A percentile compares a stretch with the other conserved stretches of the same genome.
These are phyloP conservation scores for Amphiduros pacificus DNA, from an alignment of 2,888 invertebrate species.

Conservation along the genomic window DNA sequence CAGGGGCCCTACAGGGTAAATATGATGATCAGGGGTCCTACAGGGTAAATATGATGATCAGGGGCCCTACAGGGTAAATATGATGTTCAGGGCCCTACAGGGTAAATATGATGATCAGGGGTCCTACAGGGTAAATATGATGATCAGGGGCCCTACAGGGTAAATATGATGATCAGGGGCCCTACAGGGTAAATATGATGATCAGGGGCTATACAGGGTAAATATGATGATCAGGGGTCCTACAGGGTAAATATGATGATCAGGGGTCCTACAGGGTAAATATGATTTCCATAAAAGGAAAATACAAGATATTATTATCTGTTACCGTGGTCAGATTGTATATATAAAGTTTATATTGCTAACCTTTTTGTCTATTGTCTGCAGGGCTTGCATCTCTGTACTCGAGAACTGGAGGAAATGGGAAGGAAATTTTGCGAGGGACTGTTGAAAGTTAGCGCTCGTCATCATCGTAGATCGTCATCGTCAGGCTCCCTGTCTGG, in stretches of 20 bases:
- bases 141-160: no score
- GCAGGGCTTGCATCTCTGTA: conserved; percentile 56
- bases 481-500: no score
- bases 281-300: no score
- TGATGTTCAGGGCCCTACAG: no score
- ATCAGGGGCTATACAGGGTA: neutral
- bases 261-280: neutral
- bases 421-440: conserved; percentile 56
- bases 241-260: neutral
- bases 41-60: neutral
- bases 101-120: no score
- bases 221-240: neutral
- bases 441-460: conserved; percentile 31
- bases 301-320: no score
- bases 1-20: neutral
- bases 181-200: conserved; percentile 28
- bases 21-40: neutral
- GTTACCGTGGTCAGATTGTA: neutral
- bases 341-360: neutral
- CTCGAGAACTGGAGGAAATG: conserved; percentile 54
- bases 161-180: conserved; percentile 75
- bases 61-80: neutral
- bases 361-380: neutral
- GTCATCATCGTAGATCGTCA: no score
- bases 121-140: no score